These are phyloP conservation scores for Sinocyclocheilus anophthalmus DNA, from an alignment of 2,113 vertebrate species.

Conservation along the genomic window DNA sequence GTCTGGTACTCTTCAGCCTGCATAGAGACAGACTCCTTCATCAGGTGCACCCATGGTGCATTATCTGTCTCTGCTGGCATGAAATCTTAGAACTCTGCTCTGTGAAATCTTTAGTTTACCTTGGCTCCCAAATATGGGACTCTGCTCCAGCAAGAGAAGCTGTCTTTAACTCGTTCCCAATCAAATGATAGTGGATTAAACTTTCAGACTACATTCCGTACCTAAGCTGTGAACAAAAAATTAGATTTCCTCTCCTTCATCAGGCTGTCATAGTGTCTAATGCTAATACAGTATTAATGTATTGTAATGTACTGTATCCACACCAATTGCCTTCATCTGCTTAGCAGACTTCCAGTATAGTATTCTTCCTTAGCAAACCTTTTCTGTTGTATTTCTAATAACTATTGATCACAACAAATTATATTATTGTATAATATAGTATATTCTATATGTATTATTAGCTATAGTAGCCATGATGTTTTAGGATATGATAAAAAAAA, in stretches of 20 bases:
- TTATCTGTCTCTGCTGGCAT: slow-evolving; percentile 40
- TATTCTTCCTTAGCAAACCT: neutral
- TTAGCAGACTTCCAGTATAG: neutral
- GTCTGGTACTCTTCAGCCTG: slow-evolving; percentile 51
- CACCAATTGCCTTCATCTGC: neutral
- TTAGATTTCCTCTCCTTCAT: neutral
- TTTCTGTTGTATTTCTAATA: no score
- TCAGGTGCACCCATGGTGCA: slow-evolving; percentile 42
- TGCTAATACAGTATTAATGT: neutral
- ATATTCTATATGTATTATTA: neutral
- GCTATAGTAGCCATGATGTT: neutral
- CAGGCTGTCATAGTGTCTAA: neutral
- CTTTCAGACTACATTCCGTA: neutral
- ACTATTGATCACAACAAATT: neutral
- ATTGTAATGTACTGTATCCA: neutral
- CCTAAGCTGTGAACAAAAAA: neutral
- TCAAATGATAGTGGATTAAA: slow-evolving; percentile 24
- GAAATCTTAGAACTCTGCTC: slow-evolving; percentile 14
- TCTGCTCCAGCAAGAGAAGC: slow-evolving; percentile 1
- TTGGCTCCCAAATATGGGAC: slow-evolving; percentile 29
- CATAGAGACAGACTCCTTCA: slow-evolving; percentile 29
- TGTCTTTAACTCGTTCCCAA: slow-evolving; percentile 26
- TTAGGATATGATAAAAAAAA: neutral
- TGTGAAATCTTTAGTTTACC: slow-evolving; percentile 18
- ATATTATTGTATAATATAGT: neutral